phyloP scores from a whole-genome alignment of 2,888 invertebrate species.

The Noctua comes region DNA sequence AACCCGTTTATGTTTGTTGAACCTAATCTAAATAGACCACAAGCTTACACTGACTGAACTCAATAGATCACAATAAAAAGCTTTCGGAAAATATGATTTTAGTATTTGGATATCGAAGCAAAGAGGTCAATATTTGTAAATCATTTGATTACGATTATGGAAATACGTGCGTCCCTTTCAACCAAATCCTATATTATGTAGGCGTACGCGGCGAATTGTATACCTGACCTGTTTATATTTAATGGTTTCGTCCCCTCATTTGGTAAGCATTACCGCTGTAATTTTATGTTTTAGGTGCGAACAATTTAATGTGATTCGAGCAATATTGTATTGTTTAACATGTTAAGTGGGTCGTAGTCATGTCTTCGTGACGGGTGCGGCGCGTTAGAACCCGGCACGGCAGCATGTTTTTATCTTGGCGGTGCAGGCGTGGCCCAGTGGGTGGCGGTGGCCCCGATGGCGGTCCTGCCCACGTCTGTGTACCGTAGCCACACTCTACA shows the following conservation, averaged over 20 bases:
- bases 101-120: slow-evolving; percentile 24
- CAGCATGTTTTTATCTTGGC: slow-evolving; percentile 76
- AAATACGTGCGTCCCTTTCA: slow-evolving; percentile 61
- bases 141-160: slow-evolving; percentile 53
- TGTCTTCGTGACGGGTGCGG: slow-evolving; percentile 55
- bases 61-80: slow-evolving; percentile 37
- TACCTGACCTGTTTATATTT: slow-evolving; percentile 65
- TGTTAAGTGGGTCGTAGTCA: slow-evolving; percentile 51
- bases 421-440: slow-evolving; percentile 70
- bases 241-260: slow-evolving; percentile 63
- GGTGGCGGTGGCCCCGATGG: slow-evolving; percentile 20
- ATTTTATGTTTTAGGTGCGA: slow-evolving; percentile 57
- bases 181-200: slow-evolving; percentile 57
- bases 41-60: slow-evolving; percentile 11
- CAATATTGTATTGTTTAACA: slow-evolving; percentile 54
- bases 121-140: slow-evolving; percentile 58
- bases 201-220: slow-evolving; percentile 49
- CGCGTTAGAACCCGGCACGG: slow-evolving; percentile 53
- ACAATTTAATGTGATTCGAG: slow-evolving; percentile 57
- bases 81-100: slow-evolving; percentile 31
- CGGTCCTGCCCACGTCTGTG: slow-evolving; percentile 45
- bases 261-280: slow-evolving; percentile 60
- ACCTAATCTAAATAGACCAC: slow-evolving; percentile 1
- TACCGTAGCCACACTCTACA: slow-evolving; percentile 45
- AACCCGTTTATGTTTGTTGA: neutral